These are phyloP conservation scores for Cydia amplana DNA, from an alignment of 1,140 invertebrate species.

Conservation along the genomic window DNA sequence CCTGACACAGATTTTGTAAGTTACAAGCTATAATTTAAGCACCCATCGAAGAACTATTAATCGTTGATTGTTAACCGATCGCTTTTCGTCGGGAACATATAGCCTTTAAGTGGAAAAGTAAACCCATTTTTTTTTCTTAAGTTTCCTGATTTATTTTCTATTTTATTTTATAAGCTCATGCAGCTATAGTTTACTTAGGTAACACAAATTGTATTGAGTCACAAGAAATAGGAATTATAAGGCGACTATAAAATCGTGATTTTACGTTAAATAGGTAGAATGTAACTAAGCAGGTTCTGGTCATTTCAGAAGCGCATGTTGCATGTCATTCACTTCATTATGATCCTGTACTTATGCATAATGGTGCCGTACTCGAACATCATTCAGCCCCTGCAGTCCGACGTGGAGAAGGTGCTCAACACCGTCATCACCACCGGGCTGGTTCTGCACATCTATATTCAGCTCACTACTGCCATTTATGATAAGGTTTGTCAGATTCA, in stretches of 20 bases:
- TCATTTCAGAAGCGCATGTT: constrained; percentile 59
- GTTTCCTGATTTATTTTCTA: too few species aligned
- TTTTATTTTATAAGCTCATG: too few species aligned
- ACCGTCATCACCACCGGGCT: constrained; percentile 56
- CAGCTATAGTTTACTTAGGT: too few species aligned
- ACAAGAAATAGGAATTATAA: too few species aligned
- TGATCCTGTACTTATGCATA: constrained; percentile 62
- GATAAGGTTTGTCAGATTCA: constrained; percentile 53
- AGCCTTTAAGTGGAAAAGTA: too few species aligned
- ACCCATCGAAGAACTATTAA: too few species aligned
- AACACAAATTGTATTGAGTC: too few species aligned
- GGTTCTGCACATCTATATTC: constrained; percentile 65
- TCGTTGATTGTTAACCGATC: too few species aligned
- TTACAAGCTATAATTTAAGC: neutral
- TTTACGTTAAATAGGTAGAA: too few species aligned
- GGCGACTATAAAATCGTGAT: too few species aligned
- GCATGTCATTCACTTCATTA: constrained; percentile 57
- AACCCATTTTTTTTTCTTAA: too few species aligned
- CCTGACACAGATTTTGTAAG: constrained; percentile 66
- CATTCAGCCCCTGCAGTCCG: constrained; percentile 41
- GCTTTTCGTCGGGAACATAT: too few species aligned
- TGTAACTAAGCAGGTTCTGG: neutral
- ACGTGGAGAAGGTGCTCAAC: constrained; percentile 51
- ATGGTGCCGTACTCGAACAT: constrained; percentile 53
- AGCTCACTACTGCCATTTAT: constrained; percentile 66